These are phyloP conservation scores for Liolophura sinensis DNA, from an alignment of 1,140 invertebrate genomes.

Conservation along the genomic window DNA sequence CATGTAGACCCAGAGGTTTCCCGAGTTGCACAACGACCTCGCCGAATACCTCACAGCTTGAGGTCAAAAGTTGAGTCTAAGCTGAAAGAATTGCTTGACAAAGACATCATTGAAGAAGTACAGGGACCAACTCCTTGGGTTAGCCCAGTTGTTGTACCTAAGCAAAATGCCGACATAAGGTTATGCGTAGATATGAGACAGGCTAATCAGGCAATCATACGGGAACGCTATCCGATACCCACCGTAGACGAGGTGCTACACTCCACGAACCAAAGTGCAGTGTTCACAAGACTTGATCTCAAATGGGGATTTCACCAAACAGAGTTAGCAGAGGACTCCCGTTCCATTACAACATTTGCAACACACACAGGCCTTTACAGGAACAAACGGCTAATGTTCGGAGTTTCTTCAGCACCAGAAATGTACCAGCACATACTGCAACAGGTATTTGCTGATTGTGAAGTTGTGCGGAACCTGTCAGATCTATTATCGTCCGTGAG, in stretches of 20 bases:
- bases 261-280: slow-evolving; percentile 30
- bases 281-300: slow-evolving; percentile 42
- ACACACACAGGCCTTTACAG: slow-evolving; percentile 26
- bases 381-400: slow-evolving; percentile 28
- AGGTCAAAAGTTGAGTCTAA: slow-evolving; percentile 21
- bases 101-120: slow-evolving; percentile 34
- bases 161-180: slow-evolving; percentile 31
- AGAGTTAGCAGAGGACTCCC: slow-evolving; percentile 22
- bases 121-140: slow-evolving; percentile 38
- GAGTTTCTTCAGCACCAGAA: slow-evolving; percentile 27
- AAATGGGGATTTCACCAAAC: slow-evolving; percentile 36
- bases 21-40: slow-evolving; percentile 7
- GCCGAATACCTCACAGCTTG: slow-evolving; percentile 16
- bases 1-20: slow-evolving; percentile 11
- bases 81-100: slow-evolving; percentile 24
- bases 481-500: slow-evolving; percentile 38
- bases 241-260: slow-evolving; percentile 34
- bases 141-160: slow-evolving; percentile 36
- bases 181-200: slow-evolving; percentile 43
- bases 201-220: slow-evolving; percentile 35
- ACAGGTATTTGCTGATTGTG: slow-evolving; percentile 21
- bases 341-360: slow-evolving; percentile 37
- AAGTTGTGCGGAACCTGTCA: slow-evolving; percentile 28
- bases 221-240: slow-evolving; percentile 42
- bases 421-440: slow-evolving; percentile 29